Evolutionary conservation across 2,797 vertebrate species (phyloP).

Genomic region (Pantherophis vulpinus): DNA sequence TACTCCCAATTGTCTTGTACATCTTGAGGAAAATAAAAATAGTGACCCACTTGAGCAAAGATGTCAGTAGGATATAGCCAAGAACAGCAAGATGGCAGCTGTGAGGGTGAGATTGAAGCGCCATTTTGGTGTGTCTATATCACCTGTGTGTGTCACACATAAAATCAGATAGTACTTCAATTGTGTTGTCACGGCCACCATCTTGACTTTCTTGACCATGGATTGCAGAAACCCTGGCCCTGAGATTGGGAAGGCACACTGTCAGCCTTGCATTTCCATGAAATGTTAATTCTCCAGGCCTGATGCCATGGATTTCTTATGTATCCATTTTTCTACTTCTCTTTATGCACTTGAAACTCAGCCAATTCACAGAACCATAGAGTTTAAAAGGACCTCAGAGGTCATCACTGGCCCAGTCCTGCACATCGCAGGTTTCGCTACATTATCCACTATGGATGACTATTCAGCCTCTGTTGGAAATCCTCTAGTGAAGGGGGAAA

Average conservation of each 20-base stretch:
- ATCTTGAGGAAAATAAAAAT: not conserved
- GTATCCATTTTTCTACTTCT: not conserved
- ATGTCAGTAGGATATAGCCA: not conserved
- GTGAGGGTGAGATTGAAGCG: not conserved
- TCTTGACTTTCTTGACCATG: not conserved
- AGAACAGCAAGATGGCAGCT: not conserved
- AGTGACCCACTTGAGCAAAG: not conserved
- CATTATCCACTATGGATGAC: not conserved
- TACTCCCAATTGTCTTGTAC: not conserved
- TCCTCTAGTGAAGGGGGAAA: not conserved
- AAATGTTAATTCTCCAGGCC: not conserved
- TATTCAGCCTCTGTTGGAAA: not conserved
- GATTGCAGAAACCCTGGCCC: not conserved
- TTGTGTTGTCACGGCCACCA: not conserved
- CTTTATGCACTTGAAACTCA: not conserved
- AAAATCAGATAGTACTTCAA: not conserved
- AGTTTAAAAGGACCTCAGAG: not conserved
- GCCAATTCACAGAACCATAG: not conserved
- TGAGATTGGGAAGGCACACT: not conserved
- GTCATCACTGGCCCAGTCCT: not conserved
- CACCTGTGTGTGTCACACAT: not conserved
- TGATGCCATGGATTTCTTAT: not conserved
- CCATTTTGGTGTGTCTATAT: not conserved
- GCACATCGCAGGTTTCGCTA: not conserved
- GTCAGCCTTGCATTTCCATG: not conserved